Conservation (phyloP, 2,797 vertebrate genomes). For the Pipistrellus pipistrellus region DNA sequence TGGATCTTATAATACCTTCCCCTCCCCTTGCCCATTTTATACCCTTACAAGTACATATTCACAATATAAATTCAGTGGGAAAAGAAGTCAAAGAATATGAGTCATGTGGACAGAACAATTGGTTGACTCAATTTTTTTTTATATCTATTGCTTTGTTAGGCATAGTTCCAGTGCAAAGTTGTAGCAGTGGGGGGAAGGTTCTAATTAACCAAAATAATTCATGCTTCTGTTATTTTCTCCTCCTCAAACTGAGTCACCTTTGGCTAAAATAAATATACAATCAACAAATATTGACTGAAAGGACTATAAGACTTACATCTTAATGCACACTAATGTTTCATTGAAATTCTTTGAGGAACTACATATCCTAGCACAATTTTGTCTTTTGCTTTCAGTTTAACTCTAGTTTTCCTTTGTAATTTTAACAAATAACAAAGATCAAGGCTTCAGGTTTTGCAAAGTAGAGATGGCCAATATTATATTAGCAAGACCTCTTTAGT, state of each 20-base stretch:
- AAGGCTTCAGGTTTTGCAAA: not conserved
- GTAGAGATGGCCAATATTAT: not conserved
- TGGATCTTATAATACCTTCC: not conserved
- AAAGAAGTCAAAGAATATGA: conserved; percentile 50
- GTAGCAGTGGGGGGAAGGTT: conserved; percentile 53
- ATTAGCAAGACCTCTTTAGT: not conserved
- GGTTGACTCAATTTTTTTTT: conserved; percentile 67
- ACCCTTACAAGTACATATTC: conserved; percentile 2
- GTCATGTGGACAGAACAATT: conserved; percentile 63
- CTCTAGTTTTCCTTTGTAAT: conserved; percentile 46
- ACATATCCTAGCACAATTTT: not conserved
- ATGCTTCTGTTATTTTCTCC: conserved; percentile 61
- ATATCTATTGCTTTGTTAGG: conserved; percentile 59
- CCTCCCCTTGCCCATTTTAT: not conserved
- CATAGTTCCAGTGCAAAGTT: conserved; percentile 58
- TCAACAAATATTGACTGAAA: conserved; percentile 59
- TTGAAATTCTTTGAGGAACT: conserved; percentile 11
- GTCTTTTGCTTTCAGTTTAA: conserved; percentile 53
- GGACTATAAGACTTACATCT: conserved; percentile 61
- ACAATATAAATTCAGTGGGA: conserved; percentile 27
- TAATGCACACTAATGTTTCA: conserved; percentile 55
- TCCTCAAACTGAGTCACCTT: conserved; percentile 62
- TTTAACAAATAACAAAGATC: conserved; percentile 46
- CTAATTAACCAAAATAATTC: conserved; percentile 55
- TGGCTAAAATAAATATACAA: conserved; percentile 64